A percentile compares a stretch with the other conserved stretches of the same genome.
Conservation (phyloP, 2,113 vertebrate genomes). For the Isurus oxyrinchus region DNA sequence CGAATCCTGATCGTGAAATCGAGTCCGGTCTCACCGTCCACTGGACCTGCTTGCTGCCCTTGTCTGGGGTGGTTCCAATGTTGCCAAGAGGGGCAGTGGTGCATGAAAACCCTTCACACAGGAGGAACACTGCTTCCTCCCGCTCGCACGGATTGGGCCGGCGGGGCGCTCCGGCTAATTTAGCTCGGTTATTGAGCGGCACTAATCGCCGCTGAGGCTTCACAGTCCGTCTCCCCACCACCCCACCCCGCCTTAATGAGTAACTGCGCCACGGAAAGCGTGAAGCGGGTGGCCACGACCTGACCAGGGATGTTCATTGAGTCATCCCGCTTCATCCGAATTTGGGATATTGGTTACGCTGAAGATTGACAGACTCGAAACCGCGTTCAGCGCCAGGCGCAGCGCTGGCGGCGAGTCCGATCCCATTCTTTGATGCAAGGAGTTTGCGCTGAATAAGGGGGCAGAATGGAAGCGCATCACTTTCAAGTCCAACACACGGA, state of each 20-base stretch:
- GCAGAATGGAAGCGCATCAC: not conserved
- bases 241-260: not conserved
- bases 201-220: not conserved
- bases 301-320: not conserved
- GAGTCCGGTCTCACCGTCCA: too few species aligned
- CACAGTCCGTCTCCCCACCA: not conserved
- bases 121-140: not conserved
- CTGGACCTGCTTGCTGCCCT: too few species aligned
- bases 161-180: not conserved
- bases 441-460: not conserved
- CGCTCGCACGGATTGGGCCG: not conserved
- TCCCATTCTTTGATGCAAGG: not conserved
- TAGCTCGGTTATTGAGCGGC: not conserved
- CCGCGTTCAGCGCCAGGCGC: not conserved
- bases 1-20: too few species aligned
- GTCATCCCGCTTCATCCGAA: not conserved
- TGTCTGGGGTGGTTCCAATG: not conserved
- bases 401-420: not conserved
- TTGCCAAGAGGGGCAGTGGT: not conserved
- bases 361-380: not conserved
- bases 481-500: not conserved
- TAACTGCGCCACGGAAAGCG: not conserved
- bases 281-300: not conserved
- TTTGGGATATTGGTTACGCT: not conserved
- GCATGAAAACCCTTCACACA: not conserved